A percentile compares a stretch with the other conserved stretches of the same genome.
These are phyloP conservation scores for Drosophila affinis DNA, from an alignment of 2,888 invertebrate genomes.

Conservation along the genomic window DNA sequence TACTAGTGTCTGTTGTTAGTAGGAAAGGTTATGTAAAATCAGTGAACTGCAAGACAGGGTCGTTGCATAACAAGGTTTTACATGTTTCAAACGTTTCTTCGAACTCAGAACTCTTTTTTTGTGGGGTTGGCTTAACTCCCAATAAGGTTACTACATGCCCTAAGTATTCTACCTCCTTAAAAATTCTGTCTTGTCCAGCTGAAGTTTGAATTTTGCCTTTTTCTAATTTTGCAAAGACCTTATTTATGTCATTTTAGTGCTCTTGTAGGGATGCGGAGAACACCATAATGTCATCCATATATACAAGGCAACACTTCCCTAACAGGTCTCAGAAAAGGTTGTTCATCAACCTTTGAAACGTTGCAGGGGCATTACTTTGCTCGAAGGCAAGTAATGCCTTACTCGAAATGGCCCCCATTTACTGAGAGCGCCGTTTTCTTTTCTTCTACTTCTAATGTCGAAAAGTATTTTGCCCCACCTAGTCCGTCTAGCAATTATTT, in stretches of 20 bases:
- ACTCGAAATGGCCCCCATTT: too few relatives aligned
- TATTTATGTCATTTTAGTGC: neutral
- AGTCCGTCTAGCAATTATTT: too few relatives aligned
- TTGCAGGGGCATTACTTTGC: too few relatives aligned
- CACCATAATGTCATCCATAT: neutral
- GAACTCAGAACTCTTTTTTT: conserved; percentile 1
- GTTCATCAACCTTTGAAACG: neutral
- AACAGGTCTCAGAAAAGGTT: conserved; percentile 1
- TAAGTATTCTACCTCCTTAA: conserved; percentile 9
- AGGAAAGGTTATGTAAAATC: too few relatives aligned
- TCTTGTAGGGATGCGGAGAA: conserved; percentile 4
- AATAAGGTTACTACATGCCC: neutral
- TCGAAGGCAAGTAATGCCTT: too few relatives aligned
- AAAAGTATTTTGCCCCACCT: too few relatives aligned
- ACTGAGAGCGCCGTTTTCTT: too few relatives aligned
- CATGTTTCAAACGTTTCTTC: conserved; percentile 7
- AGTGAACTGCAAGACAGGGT: neutral
- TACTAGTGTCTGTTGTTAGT: too few relatives aligned
- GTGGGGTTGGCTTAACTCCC: neutral
- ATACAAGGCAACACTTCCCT: neutral
- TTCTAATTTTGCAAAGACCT: neutral
- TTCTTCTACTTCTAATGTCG: too few relatives aligned
- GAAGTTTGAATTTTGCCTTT: conserved; percentile 10
- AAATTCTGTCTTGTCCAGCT: neutral
- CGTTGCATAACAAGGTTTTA: conserved; percentile 12